Percentiles rank a stretch among this genome's conserved stretches.
Conservation (phyloP, 92 coral and sea anemone species). For the Parazoanthus swiftii region DNA sequence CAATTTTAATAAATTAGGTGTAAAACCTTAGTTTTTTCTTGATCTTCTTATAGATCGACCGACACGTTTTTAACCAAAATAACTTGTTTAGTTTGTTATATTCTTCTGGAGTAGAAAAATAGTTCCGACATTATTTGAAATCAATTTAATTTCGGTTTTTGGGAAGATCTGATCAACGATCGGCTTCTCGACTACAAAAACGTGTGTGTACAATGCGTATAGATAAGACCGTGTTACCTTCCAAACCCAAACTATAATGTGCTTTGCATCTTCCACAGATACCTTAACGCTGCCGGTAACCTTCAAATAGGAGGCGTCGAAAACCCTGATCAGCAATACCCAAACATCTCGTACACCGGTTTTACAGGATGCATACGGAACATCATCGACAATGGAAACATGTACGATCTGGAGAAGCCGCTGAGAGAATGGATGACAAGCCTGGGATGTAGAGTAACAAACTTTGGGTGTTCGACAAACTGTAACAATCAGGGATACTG, state of each 20-base stretch:
- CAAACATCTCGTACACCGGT: slow-evolving; percentile 69
- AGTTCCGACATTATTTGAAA: too few relatives aligned
- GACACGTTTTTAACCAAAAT: too few relatives aligned
- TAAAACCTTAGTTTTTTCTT: too few relatives aligned
- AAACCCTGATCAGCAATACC: slow-evolving; percentile 56
- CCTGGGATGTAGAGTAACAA: slow-evolving; percentile 67
- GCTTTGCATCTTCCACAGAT: slow-evolving; percentile 45
- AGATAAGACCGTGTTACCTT: too few relatives aligned
- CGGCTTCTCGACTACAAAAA: not conserved
- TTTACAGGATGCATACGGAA: slow-evolving; percentile 90
- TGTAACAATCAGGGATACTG: slow-evolving; percentile 85
- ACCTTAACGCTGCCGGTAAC: slow-evolving; percentile 81
- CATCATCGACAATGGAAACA: slow-evolving; percentile 65
- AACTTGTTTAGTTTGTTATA: too few relatives aligned
- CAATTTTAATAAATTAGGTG: too few relatives aligned
- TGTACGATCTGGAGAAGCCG: slow-evolving; percentile 86
- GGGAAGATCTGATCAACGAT: not conserved
- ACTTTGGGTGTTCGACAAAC: slow-evolving; percentile 40
- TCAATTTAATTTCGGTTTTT: too few relatives aligned
- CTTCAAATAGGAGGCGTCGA: slow-evolving; percentile 93
- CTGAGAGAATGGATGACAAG: slow-evolving; percentile 66
- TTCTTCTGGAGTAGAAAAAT: too few relatives aligned
- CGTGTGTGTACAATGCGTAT: not conserved
- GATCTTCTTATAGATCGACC: too few relatives aligned
- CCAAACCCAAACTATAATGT: not conserved